These are phyloP conservation scores for Cynaeus angustus DNA, from an alignment of 2,888 invertebrate genomes.

Conservation along the genomic window DNA sequence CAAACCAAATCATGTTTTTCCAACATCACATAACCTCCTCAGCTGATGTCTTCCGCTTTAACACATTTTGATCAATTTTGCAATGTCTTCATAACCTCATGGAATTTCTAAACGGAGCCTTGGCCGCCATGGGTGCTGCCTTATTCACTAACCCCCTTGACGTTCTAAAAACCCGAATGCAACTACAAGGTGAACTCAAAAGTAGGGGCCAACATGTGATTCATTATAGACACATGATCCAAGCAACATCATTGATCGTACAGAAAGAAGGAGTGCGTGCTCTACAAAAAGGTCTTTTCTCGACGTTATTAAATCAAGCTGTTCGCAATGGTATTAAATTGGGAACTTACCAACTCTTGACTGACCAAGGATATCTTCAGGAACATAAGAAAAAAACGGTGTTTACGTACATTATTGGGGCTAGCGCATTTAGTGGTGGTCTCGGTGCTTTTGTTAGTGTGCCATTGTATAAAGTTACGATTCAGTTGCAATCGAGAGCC, in stretches of 20 bases:
- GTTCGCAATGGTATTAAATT: slow-evolving; percentile 84
- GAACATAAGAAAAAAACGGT: slow-evolving; percentile 73
- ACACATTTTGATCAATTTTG: too few species aligned
- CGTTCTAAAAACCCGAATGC: slow-evolving; percentile 90
- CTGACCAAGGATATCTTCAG: slow-evolving; percentile 78
- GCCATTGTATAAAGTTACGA: slow-evolving; percentile 88
- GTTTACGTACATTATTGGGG: slow-evolving; percentile 71
- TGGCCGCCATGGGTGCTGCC: slow-evolving; percentile 77
- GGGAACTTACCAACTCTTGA: slow-evolving; percentile 83
- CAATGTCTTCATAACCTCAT: too few species aligned
- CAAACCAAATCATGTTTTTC: too few species aligned
- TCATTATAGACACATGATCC: slow-evolving; percentile 84
- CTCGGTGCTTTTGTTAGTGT: slow-evolving; percentile 82
- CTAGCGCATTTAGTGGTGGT: slow-evolving; percentile 78
- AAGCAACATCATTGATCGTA: slow-evolving; percentile 86
- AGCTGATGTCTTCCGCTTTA: too few species aligned
- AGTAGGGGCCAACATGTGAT: slow-evolving; percentile 78
- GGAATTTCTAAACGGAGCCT: slow-evolving; percentile 73
- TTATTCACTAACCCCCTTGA: slow-evolving; percentile 92
- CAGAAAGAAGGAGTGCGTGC: slow-evolving; percentile 77
- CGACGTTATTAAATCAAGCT: slow-evolving; percentile 91
- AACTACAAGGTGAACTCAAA: slow-evolving; percentile 78
- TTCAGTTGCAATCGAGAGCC: slow-evolving; percentile 87
- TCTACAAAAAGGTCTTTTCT: slow-evolving; percentile 86
- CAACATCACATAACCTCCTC: too few species aligned